These are phyloP conservation scores for Halcyon smyrnensis DNA, from an alignment of 2,797 vertebrate genomes.

Conservation along the genomic window DNA sequence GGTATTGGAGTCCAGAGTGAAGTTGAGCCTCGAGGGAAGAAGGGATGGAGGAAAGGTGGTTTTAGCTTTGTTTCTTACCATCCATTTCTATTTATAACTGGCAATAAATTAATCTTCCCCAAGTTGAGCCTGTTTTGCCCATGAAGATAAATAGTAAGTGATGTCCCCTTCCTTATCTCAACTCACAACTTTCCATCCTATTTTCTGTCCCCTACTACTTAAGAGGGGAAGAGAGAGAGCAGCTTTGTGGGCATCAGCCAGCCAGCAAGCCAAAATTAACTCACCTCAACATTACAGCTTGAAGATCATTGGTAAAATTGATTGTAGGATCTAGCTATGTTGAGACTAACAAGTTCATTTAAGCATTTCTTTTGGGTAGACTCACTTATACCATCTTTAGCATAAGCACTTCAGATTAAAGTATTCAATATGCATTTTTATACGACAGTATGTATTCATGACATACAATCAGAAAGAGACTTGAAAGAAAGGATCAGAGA, in stretches of 20 bases:
- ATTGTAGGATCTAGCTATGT: neutral
- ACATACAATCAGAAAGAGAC: neutral
- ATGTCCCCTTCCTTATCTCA: neutral
- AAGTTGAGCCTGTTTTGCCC: neutral
- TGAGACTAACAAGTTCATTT: neutral
- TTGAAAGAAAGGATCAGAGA: neutral
- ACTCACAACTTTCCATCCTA: neutral
- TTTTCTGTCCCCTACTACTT: neutral
- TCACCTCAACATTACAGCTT: neutral
- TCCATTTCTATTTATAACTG: neutral
- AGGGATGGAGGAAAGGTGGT: accelerated
- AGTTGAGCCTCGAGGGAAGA: neutral
- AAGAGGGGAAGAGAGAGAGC: neutral
- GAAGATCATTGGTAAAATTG: neutral
- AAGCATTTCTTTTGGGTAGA: neutral
- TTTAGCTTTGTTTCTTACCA: neutral
- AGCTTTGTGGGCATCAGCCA: neutral
- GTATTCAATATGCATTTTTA: neutral
- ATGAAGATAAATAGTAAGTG: neutral
- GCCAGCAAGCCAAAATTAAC: neutral
- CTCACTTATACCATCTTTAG: neutral
- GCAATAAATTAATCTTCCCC: neutral
- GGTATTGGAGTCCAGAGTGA: neutral
- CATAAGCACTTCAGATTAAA: neutral
- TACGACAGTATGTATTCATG: neutral